These are phyloP conservation scores for Chaetophractus vellerosus DNA, from an alignment of 2,797 vertebrate species.

Conservation along the genomic window DNA sequence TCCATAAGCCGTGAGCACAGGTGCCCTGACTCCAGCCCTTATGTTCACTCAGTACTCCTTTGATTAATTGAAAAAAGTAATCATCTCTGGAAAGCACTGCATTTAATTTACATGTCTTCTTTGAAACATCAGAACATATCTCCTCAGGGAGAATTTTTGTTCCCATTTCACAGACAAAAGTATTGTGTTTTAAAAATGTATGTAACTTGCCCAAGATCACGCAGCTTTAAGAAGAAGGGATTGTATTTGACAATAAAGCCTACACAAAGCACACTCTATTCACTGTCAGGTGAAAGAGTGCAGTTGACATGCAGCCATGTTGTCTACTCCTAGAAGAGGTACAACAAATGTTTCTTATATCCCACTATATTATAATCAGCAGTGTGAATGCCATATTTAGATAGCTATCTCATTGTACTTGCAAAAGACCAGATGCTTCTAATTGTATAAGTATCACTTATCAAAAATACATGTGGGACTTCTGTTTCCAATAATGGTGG, in stretches of 20 bases:
- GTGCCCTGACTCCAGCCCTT: not conserved
- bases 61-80: not conserved
- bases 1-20: not conserved
- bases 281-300: not conserved
- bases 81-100: not conserved
- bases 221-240: not conserved
- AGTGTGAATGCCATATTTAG: not conserved
- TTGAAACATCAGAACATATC: not conserved
- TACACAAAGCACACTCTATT: not conserved
- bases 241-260: not conserved
- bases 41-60: not conserved
- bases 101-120: not conserved
- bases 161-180: not conserved
- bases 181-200: not conserved
- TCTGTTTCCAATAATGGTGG: not conserved
- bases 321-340: not conserved
- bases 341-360: not conserved
- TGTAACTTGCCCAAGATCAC: not conserved
- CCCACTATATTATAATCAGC: not conserved
- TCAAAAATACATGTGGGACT: not conserved
- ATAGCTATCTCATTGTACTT: not conserved
- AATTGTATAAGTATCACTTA: not conserved
- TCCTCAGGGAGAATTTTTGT: not conserved
- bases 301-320: not conserved
- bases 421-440: not conserved